Evolutionary conservation across 2,113 vertebrate genomes (phyloP), one percentile per base, ranked within the genome.

Genomic region (Cebidichthys violaceus): DNA sequence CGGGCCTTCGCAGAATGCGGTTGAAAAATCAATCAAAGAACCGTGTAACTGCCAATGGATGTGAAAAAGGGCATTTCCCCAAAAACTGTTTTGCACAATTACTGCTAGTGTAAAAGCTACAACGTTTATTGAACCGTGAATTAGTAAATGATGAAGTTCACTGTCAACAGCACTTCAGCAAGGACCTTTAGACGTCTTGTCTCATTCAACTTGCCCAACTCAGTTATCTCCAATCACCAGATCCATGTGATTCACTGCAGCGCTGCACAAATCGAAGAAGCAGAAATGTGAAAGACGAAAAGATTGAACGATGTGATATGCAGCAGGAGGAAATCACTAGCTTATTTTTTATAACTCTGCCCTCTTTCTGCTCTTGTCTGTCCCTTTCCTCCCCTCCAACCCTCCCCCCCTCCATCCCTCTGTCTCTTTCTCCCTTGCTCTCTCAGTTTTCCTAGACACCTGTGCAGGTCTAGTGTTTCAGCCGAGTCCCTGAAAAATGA

Each of bases 401-500:
- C 22, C 62, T 14, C 57, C 24, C 78, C 66, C 60, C 55, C 45
- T 71, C 80, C 70, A 64, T 71, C 76, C 66, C 24, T 59, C 67
- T 61, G 22, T 66, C 22, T 87, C 70, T 84, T 33, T 81, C 70
- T 65, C 55, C 55, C 61, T 59, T 45, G 22, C 86, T 92, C 83
- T 86, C 90, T 89, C 86, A 70, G 74, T 93, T 93, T 93, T 93
- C 90, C 94, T 95, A 96, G 96, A 98, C 98, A 99, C 98, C 98
- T 99, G 98, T 97, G 96, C 93, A 93, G 96, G 93, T 97, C 93
- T 98, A 97, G 95, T 91, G 96, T 99, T 99, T 98, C 98, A 97
- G 95, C 80, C 83, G 90, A 95, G 94, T 95, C 96, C 96, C 97
- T 98, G 97, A 97, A 98, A 98, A 99, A 98, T 97, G 97, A 97